A percentile compares a stretch with the other conserved stretches of the same genome.
These are phyloP conservation scores for Noctua pronuba DNA, from an alignment of 2,888 invertebrate species.

Conservation along the genomic window DNA sequence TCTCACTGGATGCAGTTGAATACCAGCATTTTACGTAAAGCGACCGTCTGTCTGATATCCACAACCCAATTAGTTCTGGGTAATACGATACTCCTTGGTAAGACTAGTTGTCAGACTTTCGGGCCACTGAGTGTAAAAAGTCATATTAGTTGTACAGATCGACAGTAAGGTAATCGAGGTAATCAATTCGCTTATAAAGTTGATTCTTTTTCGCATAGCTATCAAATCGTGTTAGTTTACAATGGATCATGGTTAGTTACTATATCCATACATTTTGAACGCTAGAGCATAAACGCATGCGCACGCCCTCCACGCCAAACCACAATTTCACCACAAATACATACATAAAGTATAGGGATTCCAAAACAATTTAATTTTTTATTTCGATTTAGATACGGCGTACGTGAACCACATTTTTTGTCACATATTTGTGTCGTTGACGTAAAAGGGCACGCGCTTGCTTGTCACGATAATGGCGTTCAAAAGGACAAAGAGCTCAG, in stretches of 20 bases:
- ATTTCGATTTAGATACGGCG: too few relatives aligned
- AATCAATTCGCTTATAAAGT: not conserved
- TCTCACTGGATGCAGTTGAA: not conserved
- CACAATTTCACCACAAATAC: too few relatives aligned
- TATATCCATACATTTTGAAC: too few relatives aligned
- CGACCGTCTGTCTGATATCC: not conserved
- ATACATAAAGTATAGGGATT: too few relatives aligned
- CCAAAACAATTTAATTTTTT: too few relatives aligned
- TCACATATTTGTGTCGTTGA: too few relatives aligned
- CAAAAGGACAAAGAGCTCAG: constrained; percentile 26
- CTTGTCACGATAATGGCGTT: too few relatives aligned
- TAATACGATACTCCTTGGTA: not conserved
- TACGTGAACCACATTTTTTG: too few relatives aligned
- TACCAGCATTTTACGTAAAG: not conserved
- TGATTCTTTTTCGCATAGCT: constrained; percentile 26
- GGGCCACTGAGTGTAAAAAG: too few relatives aligned
- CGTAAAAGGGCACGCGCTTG: too few relatives aligned
- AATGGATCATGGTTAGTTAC: constrained; percentile 11
- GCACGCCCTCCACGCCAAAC: too few relatives aligned
- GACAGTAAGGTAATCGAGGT: not conserved
- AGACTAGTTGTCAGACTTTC: not conserved
- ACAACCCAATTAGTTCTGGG: not conserved
- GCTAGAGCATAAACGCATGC: too few relatives aligned
- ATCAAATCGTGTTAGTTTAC: constrained; percentile 16
- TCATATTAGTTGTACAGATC: not conserved